Evolutionary conservation across 2,113 vertebrate species (phyloP).

Genomic region (Bambusicola thoracicus): DNA sequence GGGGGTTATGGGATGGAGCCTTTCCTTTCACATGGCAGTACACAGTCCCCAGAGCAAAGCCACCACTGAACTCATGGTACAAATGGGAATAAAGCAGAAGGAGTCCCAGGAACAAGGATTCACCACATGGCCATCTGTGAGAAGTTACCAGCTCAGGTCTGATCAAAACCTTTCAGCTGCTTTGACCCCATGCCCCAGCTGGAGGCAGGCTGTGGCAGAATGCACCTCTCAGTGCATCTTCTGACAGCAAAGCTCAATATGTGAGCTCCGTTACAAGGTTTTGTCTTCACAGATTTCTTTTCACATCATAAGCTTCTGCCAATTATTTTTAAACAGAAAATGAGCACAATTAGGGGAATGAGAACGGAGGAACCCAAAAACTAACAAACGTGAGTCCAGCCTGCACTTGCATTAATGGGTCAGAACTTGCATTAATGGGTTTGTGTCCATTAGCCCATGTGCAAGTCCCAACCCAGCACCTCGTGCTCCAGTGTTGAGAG

Average conservation of each 20-base stretch:
- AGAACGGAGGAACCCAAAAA: conserved; percentile 14
- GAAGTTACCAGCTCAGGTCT: neutral
- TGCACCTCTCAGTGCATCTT: neutral
- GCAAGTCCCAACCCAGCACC: neutral
- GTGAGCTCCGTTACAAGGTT: neutral
- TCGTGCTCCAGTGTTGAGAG: neutral
- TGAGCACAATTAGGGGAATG: conserved; percentile 20
- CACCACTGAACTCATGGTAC: neutral
- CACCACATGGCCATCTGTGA: neutral
- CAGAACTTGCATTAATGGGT: conserved; percentile 38
- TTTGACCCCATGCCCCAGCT: neutral
- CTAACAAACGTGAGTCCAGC: neutral
- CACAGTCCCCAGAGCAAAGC: neutral
- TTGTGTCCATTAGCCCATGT: conserved; percentile 6
- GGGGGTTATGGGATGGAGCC: neutral
- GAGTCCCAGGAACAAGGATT: neutral
- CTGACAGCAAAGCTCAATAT: neutral
- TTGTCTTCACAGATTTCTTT: conserved; percentile 3
- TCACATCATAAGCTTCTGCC: neutral
- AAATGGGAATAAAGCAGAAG: neutral
- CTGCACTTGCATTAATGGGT: too few species aligned
- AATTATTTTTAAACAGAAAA: conserved; percentile 38
- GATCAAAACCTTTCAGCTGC: neutral
- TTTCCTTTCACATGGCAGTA: neutral
- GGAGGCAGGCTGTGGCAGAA: neutral